Percentiles rank a stretch among this genome's conserved stretches.
These are phyloP conservation scores for Leucophenga montana DNA, from an alignment of 2,888 invertebrate genomes.

Conservation along the genomic window DNA sequence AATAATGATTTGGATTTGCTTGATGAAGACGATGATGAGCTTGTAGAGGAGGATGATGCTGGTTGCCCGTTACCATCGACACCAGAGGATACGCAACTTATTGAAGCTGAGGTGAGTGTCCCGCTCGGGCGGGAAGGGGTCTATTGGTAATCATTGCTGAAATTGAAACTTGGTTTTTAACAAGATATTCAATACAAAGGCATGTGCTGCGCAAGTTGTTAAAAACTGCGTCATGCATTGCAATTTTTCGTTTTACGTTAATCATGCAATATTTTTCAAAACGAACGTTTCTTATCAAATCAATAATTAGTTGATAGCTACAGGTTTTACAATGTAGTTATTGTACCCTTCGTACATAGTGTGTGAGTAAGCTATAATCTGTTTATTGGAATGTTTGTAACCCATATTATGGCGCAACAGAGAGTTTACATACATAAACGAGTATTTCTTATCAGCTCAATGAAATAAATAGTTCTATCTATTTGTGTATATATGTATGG, in stretches of 20 bases:
- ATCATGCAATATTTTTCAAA: not conserved
- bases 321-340: no score
- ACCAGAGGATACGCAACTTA: conserved; percentile 87
- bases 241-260: not conserved
- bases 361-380: not conserved
- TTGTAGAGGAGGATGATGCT: conserved; percentile 81
- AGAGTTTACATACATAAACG: no score
- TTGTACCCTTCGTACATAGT: not conserved
- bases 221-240: conserved; percentile 5
- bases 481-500: no score
- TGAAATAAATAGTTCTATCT: no score
- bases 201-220: not conserved
- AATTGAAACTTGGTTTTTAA: not conserved
- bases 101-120: conserved; percentile 82
- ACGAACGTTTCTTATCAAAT: not conserved
- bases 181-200: not conserved
- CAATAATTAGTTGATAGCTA: no score
- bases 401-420: no score
- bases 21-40: conserved; percentile 69
- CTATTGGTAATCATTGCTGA: no score
- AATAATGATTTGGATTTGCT: conserved; percentile 69
- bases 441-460: no score
- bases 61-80: conserved; percentile 90
- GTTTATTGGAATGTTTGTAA: not conserved
- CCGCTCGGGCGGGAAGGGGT: no score